Conservation (phyloP, 2,888 invertebrate species). For the Nudaria mundana region DNA sequence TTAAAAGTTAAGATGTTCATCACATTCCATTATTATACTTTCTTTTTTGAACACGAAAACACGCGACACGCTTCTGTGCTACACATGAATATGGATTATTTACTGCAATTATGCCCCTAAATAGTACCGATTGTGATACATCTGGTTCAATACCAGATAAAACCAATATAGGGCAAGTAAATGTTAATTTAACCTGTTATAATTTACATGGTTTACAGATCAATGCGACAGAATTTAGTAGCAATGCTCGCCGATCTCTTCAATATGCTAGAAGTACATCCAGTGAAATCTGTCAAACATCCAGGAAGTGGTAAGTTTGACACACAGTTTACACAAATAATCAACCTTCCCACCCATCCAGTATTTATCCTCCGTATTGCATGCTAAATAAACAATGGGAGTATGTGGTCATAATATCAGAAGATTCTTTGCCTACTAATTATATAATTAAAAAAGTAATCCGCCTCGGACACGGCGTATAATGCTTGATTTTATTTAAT, state of each 20-base stretch:
- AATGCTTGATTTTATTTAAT: constrained; percentile 50
- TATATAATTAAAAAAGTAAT: constrained; percentile 29
- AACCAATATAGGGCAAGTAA: background rate
- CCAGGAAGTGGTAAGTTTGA: constrained; percentile 84
- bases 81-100: too few species aligned
- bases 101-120: too few species aligned
- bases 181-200: background rate
- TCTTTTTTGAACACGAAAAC: too few species aligned
- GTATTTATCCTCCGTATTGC: constrained; percentile 50
- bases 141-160: too few species aligned
- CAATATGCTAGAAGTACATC: constrained; percentile 95
- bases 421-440: constrained; percentile 66
- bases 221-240: constrained; percentile 94
- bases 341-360: constrained; percentile 17
- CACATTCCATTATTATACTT: too few species aligned
- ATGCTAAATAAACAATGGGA: constrained; percentile 74
- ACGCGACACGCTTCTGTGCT: too few species aligned
- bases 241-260: constrained; percentile 97
- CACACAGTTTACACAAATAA: constrained; percentile 4
- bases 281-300: constrained; percentile 92
- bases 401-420: constrained; percentile 80
- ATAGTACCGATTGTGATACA: too few species aligned
- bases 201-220: constrained; percentile 75
- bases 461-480: constrained; percentile 40
- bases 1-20: too few species aligned